Percentiles rank a stretch among this genome's conserved stretches.
Evolutionary conservation across 2,888 invertebrate genomes (phyloP).

Genomic region (Silvanus unidentatus): DNA sequence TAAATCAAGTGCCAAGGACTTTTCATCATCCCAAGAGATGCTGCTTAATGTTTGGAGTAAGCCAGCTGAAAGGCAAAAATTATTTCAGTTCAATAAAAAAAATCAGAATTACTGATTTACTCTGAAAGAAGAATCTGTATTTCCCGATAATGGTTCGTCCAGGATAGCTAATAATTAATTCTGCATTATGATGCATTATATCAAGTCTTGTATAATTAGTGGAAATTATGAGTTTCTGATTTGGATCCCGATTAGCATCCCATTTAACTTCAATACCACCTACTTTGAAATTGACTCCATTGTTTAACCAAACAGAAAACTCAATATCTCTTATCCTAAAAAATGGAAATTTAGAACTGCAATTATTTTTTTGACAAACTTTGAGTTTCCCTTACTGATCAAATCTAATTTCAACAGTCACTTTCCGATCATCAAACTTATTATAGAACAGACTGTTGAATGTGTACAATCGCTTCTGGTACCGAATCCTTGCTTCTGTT

Average conservation of each 20-base stretch:
- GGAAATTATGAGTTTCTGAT: conserved; percentile 60
- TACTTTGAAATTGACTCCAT: conserved; percentile 57
- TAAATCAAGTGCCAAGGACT: conserved; percentile 56
- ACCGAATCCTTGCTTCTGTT: conserved; percentile 60
- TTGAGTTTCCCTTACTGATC: conserved; percentile 59
- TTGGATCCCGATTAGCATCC: conserved; percentile 81
- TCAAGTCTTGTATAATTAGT: conserved; percentile 58
- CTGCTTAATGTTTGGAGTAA: conserved; percentile 50
- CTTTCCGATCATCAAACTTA: conserved; percentile 55
- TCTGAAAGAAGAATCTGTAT: conserved; percentile 50
- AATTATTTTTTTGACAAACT: neutral
- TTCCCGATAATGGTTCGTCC: conserved; percentile 66
- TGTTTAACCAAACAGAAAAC: conserved; percentile 58
- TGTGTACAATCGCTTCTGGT: conserved; percentile 64
- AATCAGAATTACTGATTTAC: conserved; percentile 1
- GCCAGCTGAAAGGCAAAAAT: conserved; percentile 33
- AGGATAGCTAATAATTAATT: conserved; percentile 65
- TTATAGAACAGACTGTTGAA: conserved; percentile 60
- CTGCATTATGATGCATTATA: conserved; percentile 58
- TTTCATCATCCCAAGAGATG: conserved; percentile 65
- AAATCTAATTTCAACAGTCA: conserved; percentile 67
- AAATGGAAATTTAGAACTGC: conserved; percentile 2
- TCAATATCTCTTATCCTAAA: conserved; percentile 68
- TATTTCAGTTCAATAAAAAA: conserved; percentile 1
- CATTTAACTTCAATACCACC: conserved; percentile 70